A percentile compares a stretch with the other conserved stretches of the same genome.
phyloP scores from a whole-genome alignment of 1,140 invertebrate species.

The Sycophila sp. region DNA sequence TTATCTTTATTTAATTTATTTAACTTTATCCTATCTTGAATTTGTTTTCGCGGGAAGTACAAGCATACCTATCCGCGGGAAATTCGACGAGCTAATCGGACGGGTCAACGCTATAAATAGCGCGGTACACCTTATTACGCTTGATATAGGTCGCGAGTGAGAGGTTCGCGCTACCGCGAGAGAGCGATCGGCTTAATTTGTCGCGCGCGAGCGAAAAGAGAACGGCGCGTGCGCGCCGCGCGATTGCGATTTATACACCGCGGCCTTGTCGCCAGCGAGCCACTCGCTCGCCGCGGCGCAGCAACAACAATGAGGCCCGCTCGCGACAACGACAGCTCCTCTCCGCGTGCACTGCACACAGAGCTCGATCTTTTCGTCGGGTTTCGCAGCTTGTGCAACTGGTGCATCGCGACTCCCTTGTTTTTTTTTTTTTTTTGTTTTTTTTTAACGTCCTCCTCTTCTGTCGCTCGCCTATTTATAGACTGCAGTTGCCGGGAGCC shows the following conservation, averaged over 20 bases:
- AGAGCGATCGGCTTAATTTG: conserved; percentile 33
- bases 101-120: conserved; percentile 38
- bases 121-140: conserved; percentile 31
- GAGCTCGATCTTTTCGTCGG: not conserved
- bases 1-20: no score
- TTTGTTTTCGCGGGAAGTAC: no score
- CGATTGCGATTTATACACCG: conserved; percentile 16
- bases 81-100: conserved; percentile 22
- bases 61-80: no score
- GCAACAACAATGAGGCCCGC: no score
- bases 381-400: not conserved
- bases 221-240: conserved; percentile 21
- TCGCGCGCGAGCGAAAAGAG: conserved; percentile 28
- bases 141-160: conserved; percentile 44
- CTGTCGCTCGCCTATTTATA: not conserved
- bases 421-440: no score
- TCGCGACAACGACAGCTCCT: conserved; percentile 3
- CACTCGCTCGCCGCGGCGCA: not conserved
- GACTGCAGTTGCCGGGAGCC: no score
- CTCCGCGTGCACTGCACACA: not conserved
- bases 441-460: no score
- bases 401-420: not conserved
- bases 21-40: no score
- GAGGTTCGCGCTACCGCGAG: conserved; percentile 18
- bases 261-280: no score